Conservation (phyloP, 2,888 invertebrate species). For the Phoenoteleia sp. region DNA sequence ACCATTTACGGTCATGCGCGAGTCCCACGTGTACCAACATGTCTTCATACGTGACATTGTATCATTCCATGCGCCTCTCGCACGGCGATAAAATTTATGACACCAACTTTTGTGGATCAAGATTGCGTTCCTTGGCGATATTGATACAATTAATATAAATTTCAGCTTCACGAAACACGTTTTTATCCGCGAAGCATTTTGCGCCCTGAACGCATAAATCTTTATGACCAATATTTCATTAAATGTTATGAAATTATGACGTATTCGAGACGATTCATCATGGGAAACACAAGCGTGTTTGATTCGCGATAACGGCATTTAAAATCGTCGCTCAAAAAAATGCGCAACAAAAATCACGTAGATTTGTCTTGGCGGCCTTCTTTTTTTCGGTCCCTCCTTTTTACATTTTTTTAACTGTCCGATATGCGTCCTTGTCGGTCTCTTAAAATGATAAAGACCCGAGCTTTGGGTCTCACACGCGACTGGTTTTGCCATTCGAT, state of each 20-base stretch:
- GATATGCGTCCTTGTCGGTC: constrained; percentile 67
- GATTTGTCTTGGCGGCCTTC: constrained; percentile 14
- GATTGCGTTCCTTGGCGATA: constrained; percentile 49
- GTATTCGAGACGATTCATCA: constrained; percentile 55
- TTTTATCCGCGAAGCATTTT: constrained; percentile 34
- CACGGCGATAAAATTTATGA: constrained; percentile 46
- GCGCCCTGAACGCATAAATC: constrained; percentile 49
- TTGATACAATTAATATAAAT: constrained; percentile 67
- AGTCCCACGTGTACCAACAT: constrained; percentile 48
- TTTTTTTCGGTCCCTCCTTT: too few species aligned
- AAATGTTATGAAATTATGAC: constrained; percentile 67
- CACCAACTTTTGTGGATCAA: constrained; percentile 54
- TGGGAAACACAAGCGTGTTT: constrained; percentile 22
- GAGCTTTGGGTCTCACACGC: constrained; percentile 57
- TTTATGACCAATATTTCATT: constrained; percentile 52
- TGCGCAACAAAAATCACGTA: neutral
- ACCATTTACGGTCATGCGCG: constrained; percentile 59
- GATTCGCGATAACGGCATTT: constrained; percentile 44
- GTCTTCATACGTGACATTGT: constrained; percentile 64
- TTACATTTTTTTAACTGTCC: constrained; percentile 44
- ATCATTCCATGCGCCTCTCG: constrained; percentile 50
- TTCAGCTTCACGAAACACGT: constrained; percentile 35
- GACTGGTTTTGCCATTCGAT: constrained; percentile 59
- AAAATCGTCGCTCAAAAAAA: constrained; percentile 43
- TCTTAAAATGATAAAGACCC: constrained; percentile 66